These are phyloP conservation scores for Nasonia longicornis DNA, from an alignment of 1,140 invertebrate genomes.

Conservation along the genomic window DNA sequence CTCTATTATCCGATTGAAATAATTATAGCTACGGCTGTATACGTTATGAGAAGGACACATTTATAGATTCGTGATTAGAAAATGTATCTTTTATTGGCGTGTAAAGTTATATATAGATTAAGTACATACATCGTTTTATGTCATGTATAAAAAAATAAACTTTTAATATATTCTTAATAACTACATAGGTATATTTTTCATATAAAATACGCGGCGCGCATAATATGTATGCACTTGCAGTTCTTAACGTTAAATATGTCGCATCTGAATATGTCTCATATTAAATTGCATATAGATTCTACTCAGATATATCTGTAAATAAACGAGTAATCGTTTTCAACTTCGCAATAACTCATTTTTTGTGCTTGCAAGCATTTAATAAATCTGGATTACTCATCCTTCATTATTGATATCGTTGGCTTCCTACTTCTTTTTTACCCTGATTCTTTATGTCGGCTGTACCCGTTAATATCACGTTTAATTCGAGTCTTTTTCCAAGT, in stretches of 20 bases:
- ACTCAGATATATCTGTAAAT: too few relatives aligned
- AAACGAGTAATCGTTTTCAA: too few relatives aligned
- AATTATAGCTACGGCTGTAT: too few relatives aligned
- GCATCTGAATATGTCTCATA: too few relatives aligned
- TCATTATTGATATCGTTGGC: not conserved
- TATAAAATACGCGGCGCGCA: not conserved
- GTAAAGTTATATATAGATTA: not conserved
- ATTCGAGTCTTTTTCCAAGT: not conserved
- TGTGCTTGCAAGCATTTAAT: not conserved
- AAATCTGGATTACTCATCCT: not conserved
- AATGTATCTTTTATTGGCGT: not conserved
- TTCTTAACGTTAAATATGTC: too few relatives aligned
- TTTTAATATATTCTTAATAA: not conserved
- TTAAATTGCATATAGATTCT: too few relatives aligned
- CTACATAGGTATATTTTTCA: not conserved
- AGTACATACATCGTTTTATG: not conserved
- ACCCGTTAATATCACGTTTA: not conserved
- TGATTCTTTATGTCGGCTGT: not conserved
- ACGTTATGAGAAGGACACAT: too few relatives aligned
- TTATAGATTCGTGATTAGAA: too few relatives aligned
- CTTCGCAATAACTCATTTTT: too few relatives aligned
- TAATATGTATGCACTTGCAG: not conserved
- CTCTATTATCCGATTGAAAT: too few relatives aligned
- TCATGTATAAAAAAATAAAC: not conserved
- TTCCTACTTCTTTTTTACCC: not conserved